Evolutionary conservation across 2,888 invertebrate species (phyloP), one percentile per base, ranked within the genome.

Genomic region (Selenia dentaria): DNA sequence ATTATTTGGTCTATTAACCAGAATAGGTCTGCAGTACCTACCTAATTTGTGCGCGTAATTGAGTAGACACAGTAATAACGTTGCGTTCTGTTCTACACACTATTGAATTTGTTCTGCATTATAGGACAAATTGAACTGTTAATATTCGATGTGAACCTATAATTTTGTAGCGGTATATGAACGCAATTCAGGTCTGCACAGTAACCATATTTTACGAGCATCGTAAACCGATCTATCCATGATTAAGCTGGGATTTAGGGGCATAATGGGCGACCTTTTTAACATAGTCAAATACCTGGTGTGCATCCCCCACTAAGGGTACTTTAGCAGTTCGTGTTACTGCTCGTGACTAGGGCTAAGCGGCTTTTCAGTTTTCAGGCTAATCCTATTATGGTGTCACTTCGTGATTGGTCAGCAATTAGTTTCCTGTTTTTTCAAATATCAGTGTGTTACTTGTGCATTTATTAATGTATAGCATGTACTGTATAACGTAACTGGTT

Each of bases 381-480:
- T 67, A 67, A 70, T 67, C 67, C 56, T 34, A 47, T 67, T 65
- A 70, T 34, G 29, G 43, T 45, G 31, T 44, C 59, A 57, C 60
- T 64, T 36, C 20, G 35, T 34, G 46, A 37, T 33, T 31, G 18
- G 40, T 33, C 10, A 34, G 24, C 47, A 48, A 44, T 60, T 50
- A 51, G 54, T 50, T 29, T 45, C 40, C 34, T 32, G 36, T 16
- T 37, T 39, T 46, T 10, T n/a, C n/a, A n/a, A n/a, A n/a, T n/a
- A n/a, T n/a, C n/a, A n/a, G n/a, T n/a, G n/a, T n/a, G n/a, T n/a
- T n/a, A n/a, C n/a, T n/a, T n/a, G n/a, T n/a, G n/a, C n/a, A n/a
- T n/a, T n/a, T n/a, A n/a, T n/a, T n/a, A n/a, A n/a, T n/a, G n/a
- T n/a, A n/a, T n/a, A n/a, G n/a, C n/a, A n/a, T n/a, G n/a, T n/a